Percentiles rank a stretch among this genome's conserved stretches.
Evolutionary conservation across 2,797 vertebrate species (phyloP).

Genomic region (Iguana delicatissima): DNA sequence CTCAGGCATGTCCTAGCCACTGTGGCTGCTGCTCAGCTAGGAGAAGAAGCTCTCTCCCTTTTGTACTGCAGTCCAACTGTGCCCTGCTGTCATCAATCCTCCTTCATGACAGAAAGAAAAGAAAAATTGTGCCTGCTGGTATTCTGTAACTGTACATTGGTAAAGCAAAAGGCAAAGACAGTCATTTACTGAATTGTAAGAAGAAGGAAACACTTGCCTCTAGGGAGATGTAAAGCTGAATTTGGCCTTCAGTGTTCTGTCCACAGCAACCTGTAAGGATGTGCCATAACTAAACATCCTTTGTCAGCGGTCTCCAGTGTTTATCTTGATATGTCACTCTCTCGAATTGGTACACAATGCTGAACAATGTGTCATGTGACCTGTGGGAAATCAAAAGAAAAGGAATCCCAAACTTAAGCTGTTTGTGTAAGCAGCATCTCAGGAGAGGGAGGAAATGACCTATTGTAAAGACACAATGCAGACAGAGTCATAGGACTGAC

Average conservation of each 20-base stretch:
- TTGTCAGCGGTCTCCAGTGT: conserved; percentile 5
- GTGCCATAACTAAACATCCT: conserved; percentile 20
- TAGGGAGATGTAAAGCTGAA: conserved; percentile 15
- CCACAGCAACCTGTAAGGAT: conserved; percentile 32
- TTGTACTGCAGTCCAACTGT: not conserved
- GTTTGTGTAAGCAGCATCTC: conserved; percentile 2
- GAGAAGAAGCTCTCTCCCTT: not conserved
- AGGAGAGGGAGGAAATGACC: not conserved
- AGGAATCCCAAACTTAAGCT: not conserved
- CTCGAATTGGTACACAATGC: conserved; percentile 12
- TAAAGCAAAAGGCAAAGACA: not conserved
- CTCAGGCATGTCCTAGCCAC: not conserved
- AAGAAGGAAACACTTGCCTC: not conserved
- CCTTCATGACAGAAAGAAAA: not conserved
- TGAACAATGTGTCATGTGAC: not conserved
- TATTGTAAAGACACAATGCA: conserved; percentile 26
- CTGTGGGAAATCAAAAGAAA: conserved; percentile 47
- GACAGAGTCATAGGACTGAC: not conserved
- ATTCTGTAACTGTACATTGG: not conserved
- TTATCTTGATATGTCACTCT: conserved; percentile 22
- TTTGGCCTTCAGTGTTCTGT: not conserved
- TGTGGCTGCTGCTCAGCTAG: not conserved
- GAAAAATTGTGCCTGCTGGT: not conserved
- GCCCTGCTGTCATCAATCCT: not conserved
- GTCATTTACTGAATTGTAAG: not conserved